Evolutionary conservation across 37 sponge, comb jelly and placozoan species (phyloP).

Genomic region (Ephydatia muelleri): DNA sequence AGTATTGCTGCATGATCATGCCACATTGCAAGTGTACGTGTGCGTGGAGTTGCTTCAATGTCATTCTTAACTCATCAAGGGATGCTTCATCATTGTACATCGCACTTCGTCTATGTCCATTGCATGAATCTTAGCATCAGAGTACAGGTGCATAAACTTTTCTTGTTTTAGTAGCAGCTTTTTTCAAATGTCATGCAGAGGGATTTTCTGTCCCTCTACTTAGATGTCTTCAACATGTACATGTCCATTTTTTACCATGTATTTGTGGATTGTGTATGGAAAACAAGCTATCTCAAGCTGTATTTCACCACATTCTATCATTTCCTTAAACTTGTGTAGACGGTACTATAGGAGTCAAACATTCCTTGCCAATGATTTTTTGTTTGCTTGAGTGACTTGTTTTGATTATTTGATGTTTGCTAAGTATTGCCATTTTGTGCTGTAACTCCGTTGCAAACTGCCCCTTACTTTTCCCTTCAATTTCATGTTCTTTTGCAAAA

Average conservation of each 20-base stretch:
- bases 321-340: background rate
- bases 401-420: background rate
- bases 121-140: too few species aligned
- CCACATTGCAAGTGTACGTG: too few species aligned
- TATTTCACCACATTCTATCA: constrained; percentile 24
- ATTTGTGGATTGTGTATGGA: background rate
- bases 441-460: constrained; percentile 14
- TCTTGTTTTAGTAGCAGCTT: too few species aligned
- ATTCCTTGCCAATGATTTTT: background rate
- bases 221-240: background rate
- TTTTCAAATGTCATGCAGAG: too few species aligned
- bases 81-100: too few species aligned
- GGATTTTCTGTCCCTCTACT: background rate
- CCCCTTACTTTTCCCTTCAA: constrained; percentile 16
- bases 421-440: background rate
- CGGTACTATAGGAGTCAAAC: constrained; percentile 14
- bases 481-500: too few species aligned
- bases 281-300: constrained; percentile 20
- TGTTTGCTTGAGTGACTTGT: background rate
- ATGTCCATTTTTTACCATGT: background rate
- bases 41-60: too few species aligned
- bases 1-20: too few species aligned
- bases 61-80: too few species aligned
- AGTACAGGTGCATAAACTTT: too few species aligned
- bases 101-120: too few species aligned